Evolutionary conservation across 2,797 vertebrate species (phyloP).

Genomic region (Macropus fuliginosus): DNA sequence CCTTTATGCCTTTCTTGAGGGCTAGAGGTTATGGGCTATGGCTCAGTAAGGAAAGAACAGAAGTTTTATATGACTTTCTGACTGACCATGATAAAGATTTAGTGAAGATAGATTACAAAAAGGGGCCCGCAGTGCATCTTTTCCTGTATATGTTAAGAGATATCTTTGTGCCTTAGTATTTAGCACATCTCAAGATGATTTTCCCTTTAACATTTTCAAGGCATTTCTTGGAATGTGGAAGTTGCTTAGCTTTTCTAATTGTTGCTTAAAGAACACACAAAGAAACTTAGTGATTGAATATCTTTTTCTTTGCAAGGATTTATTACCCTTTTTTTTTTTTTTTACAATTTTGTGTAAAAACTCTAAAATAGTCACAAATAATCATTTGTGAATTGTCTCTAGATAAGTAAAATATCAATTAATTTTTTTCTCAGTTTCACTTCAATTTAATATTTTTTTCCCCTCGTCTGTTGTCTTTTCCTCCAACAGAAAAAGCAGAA

Average conservation of each 20-base stretch:
- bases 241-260: not conserved
- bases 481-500: slow-evolving; percentile 39
- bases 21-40: slow-evolving; percentile 6
- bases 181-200: not conserved
- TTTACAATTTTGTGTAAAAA: not conserved
- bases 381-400: slow-evolving; percentile 48
- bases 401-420: not conserved
- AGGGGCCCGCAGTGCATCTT: not conserved
- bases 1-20: slow-evolving; percentile 19
- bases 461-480: not conserved
- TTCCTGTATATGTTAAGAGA: not conserved
- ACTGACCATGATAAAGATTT: slow-evolving; percentile 3
- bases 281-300: not conserved
- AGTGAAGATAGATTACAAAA: slow-evolving; percentile 2
- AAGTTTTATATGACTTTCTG: slow-evolving; percentile 30
- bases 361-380: not conserved
- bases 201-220: not conserved
- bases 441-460: not conserved
- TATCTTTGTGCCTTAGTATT: not conserved
- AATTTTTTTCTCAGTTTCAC: not conserved
- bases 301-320: not conserved
- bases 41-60: slow-evolving; percentile 43
- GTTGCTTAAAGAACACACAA: not conserved
- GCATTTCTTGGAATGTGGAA: not conserved
- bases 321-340: not conserved